Base-by-base conservation (phyloP, 2,797 vertebrate genomes). In the Chelidonichthys spinosus region DNA sequence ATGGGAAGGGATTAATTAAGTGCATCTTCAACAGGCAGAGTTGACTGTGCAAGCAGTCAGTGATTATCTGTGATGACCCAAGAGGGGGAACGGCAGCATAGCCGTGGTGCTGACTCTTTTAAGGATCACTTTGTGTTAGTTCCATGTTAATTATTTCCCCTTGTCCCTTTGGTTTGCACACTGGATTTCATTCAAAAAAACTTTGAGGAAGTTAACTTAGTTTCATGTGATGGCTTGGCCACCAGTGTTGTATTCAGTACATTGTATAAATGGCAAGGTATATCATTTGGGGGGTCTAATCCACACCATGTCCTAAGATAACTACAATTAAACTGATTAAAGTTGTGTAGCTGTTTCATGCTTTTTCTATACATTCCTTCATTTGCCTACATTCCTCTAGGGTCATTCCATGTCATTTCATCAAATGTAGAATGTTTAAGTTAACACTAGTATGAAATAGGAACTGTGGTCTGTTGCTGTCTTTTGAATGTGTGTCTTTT, bases 1-100 rank as follows among this genome's bases (percentile, higher is more conserved):
- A 80, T 79, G 69, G 78, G 81, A 83, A 76, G 79, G 87, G 89
- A 90, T 92, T 93, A 87, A 93, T 93, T 92, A 92, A 89, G 84
- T 81, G 72, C 76, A 89, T 92, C 84, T 89, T 63, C 77, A 85
- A 72, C 73, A 69, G 64, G 68, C 83, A 84, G 89, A 76, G 79
- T 81, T 78, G 80, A 82, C 74, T 86, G 81, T 79, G 83, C 46
- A 75, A 74, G 76, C 78, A 87, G 82, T 74, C 67, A 47, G 86
- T 88, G 89, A 88, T 91, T 92, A 92, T 91, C 90, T 77, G 77
- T 83, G 88, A 86, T 86, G 87, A 78, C 64, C 70, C 82, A 50
- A 67, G 85, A 72, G 81, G 82, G 46, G 46, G 63, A 44, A 53
- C 1, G 52, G 60, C 70, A 70, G 66, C 68, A 50, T 39, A 15